Evolutionary conservation across 1,140 invertebrate species (phyloP).

Genomic region (Agraylea sexmaculata): DNA sequence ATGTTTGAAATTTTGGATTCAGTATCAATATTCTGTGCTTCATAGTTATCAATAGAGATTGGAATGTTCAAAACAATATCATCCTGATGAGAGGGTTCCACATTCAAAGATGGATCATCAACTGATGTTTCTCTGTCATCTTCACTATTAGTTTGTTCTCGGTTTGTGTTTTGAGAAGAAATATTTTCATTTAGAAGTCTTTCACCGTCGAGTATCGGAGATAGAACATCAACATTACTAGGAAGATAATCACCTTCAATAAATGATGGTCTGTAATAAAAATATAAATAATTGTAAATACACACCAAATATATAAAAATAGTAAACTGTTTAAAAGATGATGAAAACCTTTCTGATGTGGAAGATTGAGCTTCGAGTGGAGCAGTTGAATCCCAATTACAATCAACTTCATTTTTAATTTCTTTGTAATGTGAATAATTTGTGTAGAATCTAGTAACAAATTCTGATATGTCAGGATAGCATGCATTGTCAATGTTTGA

Average conservation of each 20-base stretch:
- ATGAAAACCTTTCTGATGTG: no score
- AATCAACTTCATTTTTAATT: conserved; percentile 18
- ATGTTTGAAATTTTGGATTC: no score
- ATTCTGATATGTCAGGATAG: conserved; percentile 52
- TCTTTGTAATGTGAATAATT: conserved; percentile 56
- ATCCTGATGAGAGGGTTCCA: no score
- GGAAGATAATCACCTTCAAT: conserved; percentile 35
- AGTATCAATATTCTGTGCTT: no score
- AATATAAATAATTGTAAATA: conserved; percentile 28
- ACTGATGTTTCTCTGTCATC: no score
- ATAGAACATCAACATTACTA: conserved; percentile 37
- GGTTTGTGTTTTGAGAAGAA: no score
- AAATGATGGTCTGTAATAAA: conserved; percentile 28
- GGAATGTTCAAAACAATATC: no score
- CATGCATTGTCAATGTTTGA: conserved; percentile 26
- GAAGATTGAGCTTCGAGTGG: no score
- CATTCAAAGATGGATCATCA: no score
- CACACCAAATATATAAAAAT: conserved; percentile 3
- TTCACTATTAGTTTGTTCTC: no score
- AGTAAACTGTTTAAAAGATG: neutral
- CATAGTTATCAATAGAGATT: no score
- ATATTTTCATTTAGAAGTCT: conserved; percentile 26
- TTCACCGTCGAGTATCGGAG: conserved; percentile 34
- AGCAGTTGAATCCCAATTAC: conserved; percentile 15
- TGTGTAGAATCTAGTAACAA: conserved; percentile 57